phyloP scores from a whole-genome alignment of 2,113 vertebrate genomes.

The Stomatorhinus ivindoensis region DNA sequence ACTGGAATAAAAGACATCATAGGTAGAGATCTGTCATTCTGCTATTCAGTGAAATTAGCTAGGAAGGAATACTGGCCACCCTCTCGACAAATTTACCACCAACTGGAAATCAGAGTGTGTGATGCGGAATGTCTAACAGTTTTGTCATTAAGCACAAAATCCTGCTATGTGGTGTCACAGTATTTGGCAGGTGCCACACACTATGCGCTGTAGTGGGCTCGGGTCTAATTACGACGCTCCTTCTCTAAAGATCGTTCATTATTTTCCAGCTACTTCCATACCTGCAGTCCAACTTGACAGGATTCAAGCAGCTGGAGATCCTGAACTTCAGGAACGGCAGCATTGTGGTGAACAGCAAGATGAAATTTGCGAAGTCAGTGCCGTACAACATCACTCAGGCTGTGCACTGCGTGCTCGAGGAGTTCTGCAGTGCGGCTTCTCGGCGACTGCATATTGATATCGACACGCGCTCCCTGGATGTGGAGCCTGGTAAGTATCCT shows the following conservation, averaged over 20 bases:
- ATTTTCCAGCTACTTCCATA: constrained; percentile 76
- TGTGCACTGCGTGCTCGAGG: constrained; percentile 72
- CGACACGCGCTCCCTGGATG: constrained; percentile 75
- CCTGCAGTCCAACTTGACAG: constrained; percentile 79
- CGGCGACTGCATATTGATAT: constrained; percentile 70
- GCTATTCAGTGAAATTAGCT: neutral
- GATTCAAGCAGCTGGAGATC: constrained; percentile 87
- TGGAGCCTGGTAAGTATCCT: constrained; percentile 65
- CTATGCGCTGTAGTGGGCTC: neutral
- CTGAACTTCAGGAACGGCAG: constrained; percentile 85
- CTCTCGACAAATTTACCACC: neutral
- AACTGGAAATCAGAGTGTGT: neutral
- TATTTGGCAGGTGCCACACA: neutral
- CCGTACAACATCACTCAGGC: constrained; percentile 82
- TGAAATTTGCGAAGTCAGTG: constrained; percentile 74
- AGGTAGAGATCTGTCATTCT: neutral
- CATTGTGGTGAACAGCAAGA: constrained; percentile 84
- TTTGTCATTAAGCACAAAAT: neutral
- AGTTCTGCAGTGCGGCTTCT: constrained; percentile 67
- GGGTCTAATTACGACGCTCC: neutral
- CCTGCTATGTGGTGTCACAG: neutral
- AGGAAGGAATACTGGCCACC: neutral
- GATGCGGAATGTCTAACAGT: neutral
- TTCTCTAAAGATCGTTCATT: neutral
- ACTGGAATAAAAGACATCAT: neutral